Percentiles rank a stretch among this genome's conserved stretches.
Evolutionary conservation across 2,113 vertebrate genomes (phyloP).

Genomic region (Sprattus sprattus): DNA sequence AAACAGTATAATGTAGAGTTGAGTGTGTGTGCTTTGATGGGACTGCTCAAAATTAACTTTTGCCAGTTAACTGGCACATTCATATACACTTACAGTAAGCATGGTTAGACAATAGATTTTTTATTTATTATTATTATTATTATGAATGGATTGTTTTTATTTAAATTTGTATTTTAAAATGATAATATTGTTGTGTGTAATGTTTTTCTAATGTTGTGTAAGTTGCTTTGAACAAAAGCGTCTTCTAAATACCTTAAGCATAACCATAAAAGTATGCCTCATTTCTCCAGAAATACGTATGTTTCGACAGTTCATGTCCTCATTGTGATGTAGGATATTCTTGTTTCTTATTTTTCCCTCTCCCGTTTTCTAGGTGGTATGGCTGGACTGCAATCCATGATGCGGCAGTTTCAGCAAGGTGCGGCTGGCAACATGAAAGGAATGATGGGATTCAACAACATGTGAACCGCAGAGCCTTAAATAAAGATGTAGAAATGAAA

Average conservation of each 20-base stretch:
- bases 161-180: no score
- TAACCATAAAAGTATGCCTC: no score
- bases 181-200: no score
- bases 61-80: background rate
- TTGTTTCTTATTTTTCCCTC: constrained; percentile 33
- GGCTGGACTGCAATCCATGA: constrained; percentile 98
- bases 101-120: no score
- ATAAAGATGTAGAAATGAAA: constrained; percentile 30
- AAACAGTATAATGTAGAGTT: background rate
- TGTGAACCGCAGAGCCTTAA: constrained; percentile 84
- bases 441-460: constrained; percentile 99
- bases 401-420: constrained; percentile 98
- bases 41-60: background rate
- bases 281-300: background rate
- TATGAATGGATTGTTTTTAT: no score
- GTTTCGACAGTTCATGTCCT: background rate
- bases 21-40: background rate
- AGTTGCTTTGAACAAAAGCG: no score
- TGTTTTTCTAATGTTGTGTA: no score
- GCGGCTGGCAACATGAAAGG: constrained; percentile 99
- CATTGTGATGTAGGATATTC: no score
- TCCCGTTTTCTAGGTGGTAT: constrained; percentile 81
- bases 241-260: no score
- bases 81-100: no score
- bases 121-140: no score